phyloP scores from a whole-genome alignment of 1,140 invertebrate species.

The Drosophila subobscura region DNA sequence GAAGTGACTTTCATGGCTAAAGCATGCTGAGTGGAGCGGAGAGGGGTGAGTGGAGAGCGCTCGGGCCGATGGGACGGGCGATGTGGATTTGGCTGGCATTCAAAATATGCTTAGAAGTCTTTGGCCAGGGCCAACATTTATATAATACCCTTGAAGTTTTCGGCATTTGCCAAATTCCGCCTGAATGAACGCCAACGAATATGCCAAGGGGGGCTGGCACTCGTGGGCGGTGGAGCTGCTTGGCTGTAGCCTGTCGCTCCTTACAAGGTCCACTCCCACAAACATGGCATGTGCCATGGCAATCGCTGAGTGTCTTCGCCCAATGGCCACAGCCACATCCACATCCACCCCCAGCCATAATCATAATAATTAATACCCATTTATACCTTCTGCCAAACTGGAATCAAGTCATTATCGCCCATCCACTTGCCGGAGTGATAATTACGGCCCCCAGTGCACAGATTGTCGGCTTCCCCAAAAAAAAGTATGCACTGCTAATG shows the following conservation, averaged over 20 bases:
- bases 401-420: slow-evolving; percentile 69
- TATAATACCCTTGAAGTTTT: slow-evolving; percentile 70
- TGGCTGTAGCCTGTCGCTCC: too few relatives aligned
- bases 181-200: slow-evolving; percentile 34
- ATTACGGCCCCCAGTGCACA: slow-evolving; percentile 56
- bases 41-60: not conserved
- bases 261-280: not conserved
- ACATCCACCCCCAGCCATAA: slow-evolving; percentile 31
- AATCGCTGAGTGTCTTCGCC: slow-evolving; percentile 32
- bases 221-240: not conserved
- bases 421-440: slow-evolving; percentile 58
- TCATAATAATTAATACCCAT: slow-evolving; percentile 67
- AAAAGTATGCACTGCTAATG: slow-evolving; percentile 60
- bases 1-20: slow-evolving; percentile 55
- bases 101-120: slow-evolving; percentile 61
- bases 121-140: slow-evolving; percentile 65
- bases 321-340: too few relatives aligned
- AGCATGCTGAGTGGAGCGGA: not conserved
- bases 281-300: slow-evolving; percentile 33
- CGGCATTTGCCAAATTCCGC: slow-evolving; percentile 68
- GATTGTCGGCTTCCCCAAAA: slow-evolving; percentile 32
- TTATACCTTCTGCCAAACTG: slow-evolving; percentile 42
- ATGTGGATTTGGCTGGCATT: slow-evolving; percentile 46
- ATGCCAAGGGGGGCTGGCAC: not conserved
- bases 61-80: not conserved